Evolutionary conservation across 2,797 vertebrate species (phyloP).

Genomic region (Arctocebus calabarensis): DNA sequence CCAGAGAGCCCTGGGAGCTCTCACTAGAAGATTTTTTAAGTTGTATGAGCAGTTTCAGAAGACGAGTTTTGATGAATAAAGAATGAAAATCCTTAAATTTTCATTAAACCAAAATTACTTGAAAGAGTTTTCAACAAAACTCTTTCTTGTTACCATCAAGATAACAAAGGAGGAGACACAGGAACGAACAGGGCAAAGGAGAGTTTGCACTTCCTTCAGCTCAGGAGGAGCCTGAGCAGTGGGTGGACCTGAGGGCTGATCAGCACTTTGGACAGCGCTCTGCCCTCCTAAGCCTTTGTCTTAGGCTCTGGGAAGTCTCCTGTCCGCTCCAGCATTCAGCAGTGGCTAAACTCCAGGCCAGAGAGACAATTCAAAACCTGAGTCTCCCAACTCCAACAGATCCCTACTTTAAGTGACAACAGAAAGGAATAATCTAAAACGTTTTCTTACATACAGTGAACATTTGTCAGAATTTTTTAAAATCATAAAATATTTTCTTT

Average conservation of each 20-base stretch:
- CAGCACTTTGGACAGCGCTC: slow-evolving; percentile 83
- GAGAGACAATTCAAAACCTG: neutral
- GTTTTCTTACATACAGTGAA: neutral
- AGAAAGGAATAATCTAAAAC: neutral
- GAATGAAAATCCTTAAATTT: neutral
- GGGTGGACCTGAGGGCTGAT: neutral
- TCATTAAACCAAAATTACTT: too few species aligned
- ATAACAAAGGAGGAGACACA: slow-evolving; percentile 15
- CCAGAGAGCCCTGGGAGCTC: neutral
- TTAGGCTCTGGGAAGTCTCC: neutral
- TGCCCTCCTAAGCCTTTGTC: slow-evolving; percentile 13
- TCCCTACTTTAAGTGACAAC: neutral
- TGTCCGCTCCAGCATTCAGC: neutral
- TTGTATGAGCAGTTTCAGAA: neutral
- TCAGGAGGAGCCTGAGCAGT: neutral
- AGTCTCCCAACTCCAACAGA: neutral
- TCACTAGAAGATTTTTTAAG: neutral
- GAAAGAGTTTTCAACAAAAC: too few species aligned
- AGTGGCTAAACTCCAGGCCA: neutral
- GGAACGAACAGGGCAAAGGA: neutral
- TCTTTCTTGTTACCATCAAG: neutral
- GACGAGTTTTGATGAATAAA: neutral
- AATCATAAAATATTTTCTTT: neutral
- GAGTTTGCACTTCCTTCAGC: neutral
- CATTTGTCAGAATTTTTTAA: neutral